phyloP scores from a whole-genome alignment of 2,888 invertebrate species.

The Norana najaformis region DNA sequence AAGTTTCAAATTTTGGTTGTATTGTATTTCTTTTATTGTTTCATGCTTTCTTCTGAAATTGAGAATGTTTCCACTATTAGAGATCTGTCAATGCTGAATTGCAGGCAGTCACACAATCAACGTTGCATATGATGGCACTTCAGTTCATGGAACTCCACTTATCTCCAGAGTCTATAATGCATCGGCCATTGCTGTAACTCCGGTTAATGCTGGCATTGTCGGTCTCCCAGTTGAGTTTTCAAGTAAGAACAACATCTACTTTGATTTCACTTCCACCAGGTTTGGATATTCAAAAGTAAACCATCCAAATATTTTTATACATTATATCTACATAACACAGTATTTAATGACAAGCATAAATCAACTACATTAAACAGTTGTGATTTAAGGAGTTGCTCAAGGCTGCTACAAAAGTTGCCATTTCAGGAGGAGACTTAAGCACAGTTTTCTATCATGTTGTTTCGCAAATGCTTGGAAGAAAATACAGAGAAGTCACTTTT shows the following conservation, averaged over 20 bases:
- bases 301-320: neutral
- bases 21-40: neutral
- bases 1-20: neutral
- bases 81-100: conserved; percentile 21
- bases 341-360: neutral
- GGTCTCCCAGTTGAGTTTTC: conserved; percentile 93
- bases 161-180: conserved; percentile 79
- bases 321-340: neutral
- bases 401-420: neutral
- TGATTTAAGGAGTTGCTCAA: neutral
- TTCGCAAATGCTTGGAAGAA: no score
- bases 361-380: neutral
- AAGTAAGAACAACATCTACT: conserved; percentile 69
- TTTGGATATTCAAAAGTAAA: neutral
- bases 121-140: conserved; percentile 63
- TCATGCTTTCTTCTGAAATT: neutral
- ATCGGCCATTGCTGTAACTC: conserved; percentile 76
- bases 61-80: conserved; percentile 20
- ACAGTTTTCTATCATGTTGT: no score
- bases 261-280: neutral
- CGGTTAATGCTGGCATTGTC: conserved; percentile 83
- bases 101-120: conserved; percentile 67
- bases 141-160: conserved; percentile 89
- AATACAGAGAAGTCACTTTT: no score
- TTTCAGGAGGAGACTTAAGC: neutral